Base-by-base conservation (phyloP, 2,113 vertebrate species). In the Hypocryptadius cinnamomeus region DNA sequence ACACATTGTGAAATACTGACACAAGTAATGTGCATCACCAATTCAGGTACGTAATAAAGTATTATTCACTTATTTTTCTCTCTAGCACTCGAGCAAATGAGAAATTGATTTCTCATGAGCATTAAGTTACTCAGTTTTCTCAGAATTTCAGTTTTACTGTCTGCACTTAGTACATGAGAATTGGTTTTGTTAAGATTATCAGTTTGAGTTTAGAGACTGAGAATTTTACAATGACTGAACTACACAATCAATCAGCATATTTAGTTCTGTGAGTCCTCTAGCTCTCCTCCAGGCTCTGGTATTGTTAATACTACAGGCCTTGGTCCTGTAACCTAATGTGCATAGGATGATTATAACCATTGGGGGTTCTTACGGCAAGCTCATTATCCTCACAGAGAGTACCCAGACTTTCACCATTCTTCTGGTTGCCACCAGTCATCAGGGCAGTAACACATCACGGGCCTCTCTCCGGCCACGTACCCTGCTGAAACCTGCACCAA, bases 381-480 rank as follows among this genome's bases (percentile, higher is more conserved):
- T 35, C 30, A 10, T 44, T 2, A 11, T 3, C 33, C 20, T 70
- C n/a, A 53, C 9, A 7, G 3, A 8, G 40, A 18, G 33, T 1
- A 51, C 27, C 35, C 51, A 27, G 31, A 71, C 54, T 47, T 44
- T 13, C 16, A 23, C 13, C 13, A 2, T 5, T 37, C 12, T 16
- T 31, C 37, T 31, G 74, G 28, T 3, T 56, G 28, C 5, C 57
- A 57, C 42, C 42, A 17, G 53, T 16, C 15, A 14, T 6, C 7
- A 8, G 10, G 15, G 47, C 79, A 63, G 39, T 5, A 28, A 25
- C 31, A 7, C 5, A 5, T 2, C 8, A 3, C 0, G 3, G n/a
- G 37, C 20, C 48, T 35, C 59, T 3, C 20, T 39, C 2, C 8
- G 19, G 51, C 27, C 61, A 25, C 0, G 2, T 0, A 65, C 22